Conservation (phyloP, 2,113 vertebrate species). For the Tragelaphus buxtoni region DNA sequence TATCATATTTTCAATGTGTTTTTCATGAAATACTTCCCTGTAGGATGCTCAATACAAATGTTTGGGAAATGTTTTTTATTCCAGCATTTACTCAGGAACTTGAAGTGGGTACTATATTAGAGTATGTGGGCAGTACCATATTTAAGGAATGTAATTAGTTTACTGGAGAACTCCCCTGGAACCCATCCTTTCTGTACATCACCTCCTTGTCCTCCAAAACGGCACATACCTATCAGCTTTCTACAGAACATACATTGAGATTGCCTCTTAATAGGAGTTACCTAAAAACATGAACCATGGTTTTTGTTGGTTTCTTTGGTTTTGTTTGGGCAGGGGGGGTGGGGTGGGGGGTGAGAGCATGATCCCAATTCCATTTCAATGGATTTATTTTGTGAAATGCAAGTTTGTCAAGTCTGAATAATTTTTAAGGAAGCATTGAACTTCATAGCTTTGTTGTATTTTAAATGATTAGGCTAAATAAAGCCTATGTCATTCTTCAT, state of each 20-base stretch:
- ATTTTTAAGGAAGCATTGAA: not conserved
- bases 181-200: not conserved
- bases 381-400: slow-evolving; percentile 5
- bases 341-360: fast-evolving
- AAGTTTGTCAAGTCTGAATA: not conserved
- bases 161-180: not conserved
- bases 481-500: not conserved
- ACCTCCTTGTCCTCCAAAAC: not conserved
- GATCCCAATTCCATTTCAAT: not conserved
- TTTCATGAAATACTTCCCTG: not conserved
- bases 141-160: not conserved
- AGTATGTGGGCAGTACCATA: not conserved
- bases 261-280: not conserved
- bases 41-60: not conserved
- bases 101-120: not conserved
- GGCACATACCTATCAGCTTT: not conserved
- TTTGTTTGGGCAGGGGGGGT: not conserved
- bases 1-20: not conserved
- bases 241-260: not conserved
- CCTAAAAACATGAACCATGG: not conserved
- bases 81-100: not conserved
- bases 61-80: slow-evolving; percentile 6
- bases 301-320: not conserved
- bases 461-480: not conserved
- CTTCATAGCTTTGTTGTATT: not conserved